Evolutionary conservation across 2,113 vertebrate genomes (phyloP).

Genomic region (Bubo bubo): DNA sequence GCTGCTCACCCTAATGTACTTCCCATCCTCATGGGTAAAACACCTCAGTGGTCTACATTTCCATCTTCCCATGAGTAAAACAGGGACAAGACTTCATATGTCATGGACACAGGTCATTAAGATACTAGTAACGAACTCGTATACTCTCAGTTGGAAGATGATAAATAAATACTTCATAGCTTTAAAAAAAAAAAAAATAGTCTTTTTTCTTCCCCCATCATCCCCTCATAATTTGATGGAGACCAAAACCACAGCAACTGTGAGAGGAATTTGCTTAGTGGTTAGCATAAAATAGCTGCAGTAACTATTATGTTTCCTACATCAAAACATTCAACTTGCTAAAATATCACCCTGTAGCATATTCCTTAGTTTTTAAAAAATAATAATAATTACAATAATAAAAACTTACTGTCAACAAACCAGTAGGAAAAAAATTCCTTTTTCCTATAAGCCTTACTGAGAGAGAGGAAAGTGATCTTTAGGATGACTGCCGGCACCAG

Average conservation of each 20-base stretch:
- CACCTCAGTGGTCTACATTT: not conserved
- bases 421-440: not conserved
- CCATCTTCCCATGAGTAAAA: not conserved
- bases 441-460: not conserved
- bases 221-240: not conserved
- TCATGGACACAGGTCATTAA: not conserved
- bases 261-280: not conserved
- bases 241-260: not conserved
- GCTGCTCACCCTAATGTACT: not conserved
- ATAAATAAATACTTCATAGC: not conserved
- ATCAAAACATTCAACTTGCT: not conserved
- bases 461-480: not conserved
- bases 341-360: not conserved
- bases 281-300: not conserved
- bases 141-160: not conserved
- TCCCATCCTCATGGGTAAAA: not conserved
- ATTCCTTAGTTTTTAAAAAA: not conserved
- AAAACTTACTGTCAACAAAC: not conserved
- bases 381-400: not conserved
- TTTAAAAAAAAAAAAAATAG: not conserved
- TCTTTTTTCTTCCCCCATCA: not conserved
- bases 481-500: not conserved
- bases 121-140: not conserved
- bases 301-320: not conserved
- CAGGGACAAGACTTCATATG: fast-evolving